These are phyloP conservation scores for Pogonocichla stellata DNA, from an alignment of 2,113 vertebrate genomes.

Conservation along the genomic window DNA sequence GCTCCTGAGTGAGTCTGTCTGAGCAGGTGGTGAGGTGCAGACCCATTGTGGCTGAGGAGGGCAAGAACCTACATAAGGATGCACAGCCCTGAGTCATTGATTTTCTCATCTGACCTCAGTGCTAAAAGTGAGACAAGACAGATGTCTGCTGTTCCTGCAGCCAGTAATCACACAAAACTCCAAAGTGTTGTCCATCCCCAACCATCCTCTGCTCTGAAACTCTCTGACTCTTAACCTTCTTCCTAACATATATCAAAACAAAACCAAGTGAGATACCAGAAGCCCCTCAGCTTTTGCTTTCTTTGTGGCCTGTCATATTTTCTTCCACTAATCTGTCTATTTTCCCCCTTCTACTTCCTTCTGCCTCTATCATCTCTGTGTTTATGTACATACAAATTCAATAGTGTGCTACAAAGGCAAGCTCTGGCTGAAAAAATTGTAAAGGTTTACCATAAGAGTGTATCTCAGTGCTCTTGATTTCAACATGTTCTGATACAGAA, in stretches of 20 bases:
- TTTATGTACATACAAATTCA: not conserved
- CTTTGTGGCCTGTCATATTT: not conserved
- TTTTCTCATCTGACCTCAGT: not conserved
- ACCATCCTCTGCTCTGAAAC: not conserved
- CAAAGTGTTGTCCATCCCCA: not conserved
- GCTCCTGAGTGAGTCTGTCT: no score
- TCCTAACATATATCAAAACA: not conserved
- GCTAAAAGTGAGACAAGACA: not conserved
- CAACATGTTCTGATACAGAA: not conserved
- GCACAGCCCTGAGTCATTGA: rapidly evolving
- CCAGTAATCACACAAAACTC: not conserved
- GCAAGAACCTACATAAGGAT: not conserved
- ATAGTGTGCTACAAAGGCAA: not conserved
- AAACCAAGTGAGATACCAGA: not conserved
- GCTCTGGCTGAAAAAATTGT: not conserved
- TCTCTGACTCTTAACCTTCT: not conserved
- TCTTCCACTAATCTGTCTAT: not conserved
- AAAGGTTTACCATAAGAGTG: not conserved
- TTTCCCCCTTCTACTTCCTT: not conserved
- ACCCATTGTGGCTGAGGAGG: not conserved
- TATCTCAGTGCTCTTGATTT: not conserved
- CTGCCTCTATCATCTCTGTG: not conserved
- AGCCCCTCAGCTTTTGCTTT: not conserved
- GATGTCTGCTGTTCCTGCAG: not conserved
- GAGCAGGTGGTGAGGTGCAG: not conserved